Percentiles rank a stretch among this genome's conserved stretches.
Evolutionary conservation across 2,113 vertebrate genomes (phyloP).

Genomic region (Tupaia chinensis): DNA sequence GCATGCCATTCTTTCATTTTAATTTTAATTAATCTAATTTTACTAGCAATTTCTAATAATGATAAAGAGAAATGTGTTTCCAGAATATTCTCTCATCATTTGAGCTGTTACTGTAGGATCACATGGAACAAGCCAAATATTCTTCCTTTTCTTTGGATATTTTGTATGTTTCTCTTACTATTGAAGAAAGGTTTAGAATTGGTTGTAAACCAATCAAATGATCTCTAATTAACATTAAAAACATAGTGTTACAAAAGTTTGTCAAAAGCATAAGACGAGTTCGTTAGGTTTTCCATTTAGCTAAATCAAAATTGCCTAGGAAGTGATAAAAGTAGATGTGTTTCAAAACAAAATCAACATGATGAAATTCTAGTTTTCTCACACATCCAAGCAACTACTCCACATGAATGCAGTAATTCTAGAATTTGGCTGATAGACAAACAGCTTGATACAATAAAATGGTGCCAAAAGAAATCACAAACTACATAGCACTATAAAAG

Average conservation of each 20-base stretch:
- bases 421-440: constrained; percentile 48
- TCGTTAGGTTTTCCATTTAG: neutral
- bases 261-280: neutral
- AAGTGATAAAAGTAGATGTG: neutral
- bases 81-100: neutral
- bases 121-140: neutral
- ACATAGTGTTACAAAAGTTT: neutral
- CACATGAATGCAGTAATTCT: constrained; percentile 52
- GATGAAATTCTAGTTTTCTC: constrained; percentile 45
- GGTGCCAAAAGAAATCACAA: constrained; percentile 39
- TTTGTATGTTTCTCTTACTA: neutral
- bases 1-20: neutral
- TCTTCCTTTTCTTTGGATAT: neutral
- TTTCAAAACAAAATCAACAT: constrained; percentile 59
- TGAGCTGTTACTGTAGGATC: neutral
- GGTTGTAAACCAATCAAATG: neutral
- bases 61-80: neutral
- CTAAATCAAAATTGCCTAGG: constrained; percentile 19
- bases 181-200: neutral
- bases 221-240: neutral
- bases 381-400: neutral
- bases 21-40: neutral
- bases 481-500: neutral
- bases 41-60: neutral
- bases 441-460: constrained; percentile 28